Percentiles rank a stretch among this genome's conserved stretches.
Conservation (phyloP, 92 coral and sea anemone species). For the Palythoa grandis region DNA sequence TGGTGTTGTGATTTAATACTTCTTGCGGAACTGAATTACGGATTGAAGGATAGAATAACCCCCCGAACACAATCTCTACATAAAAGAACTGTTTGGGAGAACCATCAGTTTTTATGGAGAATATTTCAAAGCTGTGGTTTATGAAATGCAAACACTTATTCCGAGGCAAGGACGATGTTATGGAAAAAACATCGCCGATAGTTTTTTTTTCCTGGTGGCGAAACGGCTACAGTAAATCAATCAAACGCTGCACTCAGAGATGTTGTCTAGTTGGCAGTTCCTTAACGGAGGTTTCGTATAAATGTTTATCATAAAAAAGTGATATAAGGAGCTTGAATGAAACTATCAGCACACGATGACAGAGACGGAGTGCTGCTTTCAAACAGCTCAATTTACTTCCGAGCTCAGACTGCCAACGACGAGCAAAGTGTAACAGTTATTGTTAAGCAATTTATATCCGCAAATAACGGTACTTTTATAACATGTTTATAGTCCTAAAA, state of each 20-base stretch:
- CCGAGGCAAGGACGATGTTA: neutral
- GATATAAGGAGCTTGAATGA: neutral
- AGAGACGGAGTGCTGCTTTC: conserved; percentile 39
- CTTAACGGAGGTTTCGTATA: neutral
- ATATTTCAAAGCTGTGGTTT: neutral
- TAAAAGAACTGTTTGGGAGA: neutral
- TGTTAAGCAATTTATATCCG: neutral
- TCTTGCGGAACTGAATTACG: neutral
- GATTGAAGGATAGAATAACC: neutral
- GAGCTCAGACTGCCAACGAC: neutral
- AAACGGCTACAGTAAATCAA: neutral
- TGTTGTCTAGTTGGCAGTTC: neutral
- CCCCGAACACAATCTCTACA: neutral
- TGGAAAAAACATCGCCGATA: neutral
- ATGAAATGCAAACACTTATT: neutral
- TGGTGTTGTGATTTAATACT: conserved; percentile 15
- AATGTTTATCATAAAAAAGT: neutral
- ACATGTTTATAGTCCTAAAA: conserved; percentile 25
- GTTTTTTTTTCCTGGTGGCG: neutral
- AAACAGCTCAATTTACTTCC: neutral
- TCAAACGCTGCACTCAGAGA: conserved; percentile 2
- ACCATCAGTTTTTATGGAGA: neutral
- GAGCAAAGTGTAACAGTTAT: neutral
- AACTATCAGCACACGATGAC: conserved; percentile 2
- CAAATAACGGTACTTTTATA: neutral